These are phyloP conservation scores for Dermochelys coriacea DNA, from an alignment of 2,797 vertebrate species.

Conservation along the genomic window DNA sequence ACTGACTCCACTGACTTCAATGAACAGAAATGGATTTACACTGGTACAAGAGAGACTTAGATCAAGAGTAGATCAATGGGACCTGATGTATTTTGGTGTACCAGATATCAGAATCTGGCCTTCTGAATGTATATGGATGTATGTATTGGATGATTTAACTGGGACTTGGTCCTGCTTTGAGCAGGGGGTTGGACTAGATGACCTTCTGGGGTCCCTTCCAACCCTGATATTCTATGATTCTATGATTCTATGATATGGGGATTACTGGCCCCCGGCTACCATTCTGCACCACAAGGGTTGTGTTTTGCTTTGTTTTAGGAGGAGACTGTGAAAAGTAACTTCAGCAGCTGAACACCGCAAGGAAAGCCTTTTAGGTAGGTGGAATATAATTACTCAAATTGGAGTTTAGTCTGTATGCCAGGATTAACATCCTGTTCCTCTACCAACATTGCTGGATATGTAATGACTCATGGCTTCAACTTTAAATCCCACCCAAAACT, in stretches of 20 bases:
- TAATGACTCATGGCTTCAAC: neutral
- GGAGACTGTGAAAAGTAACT: neutral
- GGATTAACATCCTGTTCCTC: neutral
- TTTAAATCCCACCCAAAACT: neutral
- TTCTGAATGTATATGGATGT: no score
- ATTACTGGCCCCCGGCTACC: neutral
- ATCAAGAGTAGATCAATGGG: no score
- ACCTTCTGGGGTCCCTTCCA: no score
- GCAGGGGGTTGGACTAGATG: no score
- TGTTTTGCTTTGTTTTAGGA: neutral
- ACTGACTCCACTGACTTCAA: fast-evolving
- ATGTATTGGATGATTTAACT: no score
- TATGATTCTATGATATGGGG: no score
- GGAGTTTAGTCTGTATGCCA: no score
- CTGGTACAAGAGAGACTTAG: neutral
- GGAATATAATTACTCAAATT: neutral
- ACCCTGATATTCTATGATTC: no score
- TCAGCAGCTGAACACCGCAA: no score
- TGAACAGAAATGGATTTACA: neutral
- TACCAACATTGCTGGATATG: neutral
- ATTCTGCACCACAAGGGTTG: neutral
- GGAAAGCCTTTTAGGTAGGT: neutral
- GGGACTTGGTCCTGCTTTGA: no score
- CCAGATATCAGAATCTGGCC: neutral
- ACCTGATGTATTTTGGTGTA: neutral